phyloP scores from a whole-genome alignment of 2,888 invertebrate species.

The Hemistola chrysoprasaria region DNA sequence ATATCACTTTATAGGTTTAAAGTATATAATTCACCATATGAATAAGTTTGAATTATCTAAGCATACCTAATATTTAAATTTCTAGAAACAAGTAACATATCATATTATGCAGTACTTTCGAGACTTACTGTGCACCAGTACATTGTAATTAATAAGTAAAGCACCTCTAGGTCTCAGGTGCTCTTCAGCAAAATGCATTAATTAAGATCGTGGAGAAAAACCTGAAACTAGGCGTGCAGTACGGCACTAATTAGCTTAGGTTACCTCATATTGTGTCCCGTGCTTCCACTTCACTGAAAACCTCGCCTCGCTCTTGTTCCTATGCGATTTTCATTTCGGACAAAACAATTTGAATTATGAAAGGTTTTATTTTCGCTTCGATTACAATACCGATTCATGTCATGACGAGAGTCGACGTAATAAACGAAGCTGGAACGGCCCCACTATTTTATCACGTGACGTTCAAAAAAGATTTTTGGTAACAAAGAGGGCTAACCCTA shows the following conservation, averaged over 20 bases:
- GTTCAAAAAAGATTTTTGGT: slow-evolving; percentile 39
- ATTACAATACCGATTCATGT: slow-evolving; percentile 23
- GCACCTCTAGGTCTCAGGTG: slow-evolving; percentile 54
- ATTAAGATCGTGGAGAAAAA: slow-evolving; percentile 59
- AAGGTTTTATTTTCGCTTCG: slow-evolving; percentile 1
- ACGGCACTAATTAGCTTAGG: slow-evolving; percentile 52
- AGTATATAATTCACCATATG: too few relatives aligned
- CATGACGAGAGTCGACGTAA: slow-evolving; percentile 14
- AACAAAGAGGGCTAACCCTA: slow-evolving; percentile 53
- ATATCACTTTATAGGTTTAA: too few relatives aligned
- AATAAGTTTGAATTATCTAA: too few relatives aligned
- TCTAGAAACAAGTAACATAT: too few relatives aligned
- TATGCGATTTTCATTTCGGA: not conserved
- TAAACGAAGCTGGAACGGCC: slow-evolving; percentile 18
- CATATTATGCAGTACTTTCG: not conserved
- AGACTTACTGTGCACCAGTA: slow-evolving; percentile 24
- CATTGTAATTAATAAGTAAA: slow-evolving; percentile 62
- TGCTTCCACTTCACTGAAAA: slow-evolving; percentile 16
- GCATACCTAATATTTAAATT: too few relatives aligned
- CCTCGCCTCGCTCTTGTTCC: not conserved
- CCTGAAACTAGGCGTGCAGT: slow-evolving; percentile 48
- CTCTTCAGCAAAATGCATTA: slow-evolving; percentile 62
- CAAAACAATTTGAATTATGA: not conserved
- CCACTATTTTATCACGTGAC: slow-evolving; percentile 31
- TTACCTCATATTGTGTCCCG: slow-evolving; percentile 32